phyloP scores from a whole-genome alignment of 2,797 vertebrate genomes.

The Micrastur ruficollis region DNA sequence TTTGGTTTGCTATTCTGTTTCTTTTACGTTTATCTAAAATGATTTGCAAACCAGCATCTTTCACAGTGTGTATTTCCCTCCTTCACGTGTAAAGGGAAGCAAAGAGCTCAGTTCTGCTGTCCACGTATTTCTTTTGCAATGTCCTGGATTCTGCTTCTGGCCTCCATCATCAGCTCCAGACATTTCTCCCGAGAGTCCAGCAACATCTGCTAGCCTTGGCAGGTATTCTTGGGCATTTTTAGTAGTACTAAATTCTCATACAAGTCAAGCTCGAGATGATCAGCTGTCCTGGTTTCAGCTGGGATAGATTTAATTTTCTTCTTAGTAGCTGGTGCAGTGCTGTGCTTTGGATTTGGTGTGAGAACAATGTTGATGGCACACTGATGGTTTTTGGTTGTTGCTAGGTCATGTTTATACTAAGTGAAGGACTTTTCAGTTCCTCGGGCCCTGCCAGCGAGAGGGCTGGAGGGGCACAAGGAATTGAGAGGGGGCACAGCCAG shows the following conservation, averaged over 20 bases:
- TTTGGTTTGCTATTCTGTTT: neutral
- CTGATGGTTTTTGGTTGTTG: no score
- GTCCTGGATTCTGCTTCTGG: neutral
- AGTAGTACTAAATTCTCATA: neutral
- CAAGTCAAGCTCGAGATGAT: neutral
- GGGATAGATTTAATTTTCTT: no score
- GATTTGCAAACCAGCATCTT: neutral
- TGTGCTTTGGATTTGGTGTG: no score
- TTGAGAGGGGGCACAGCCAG: no score
- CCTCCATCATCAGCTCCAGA: neutral
- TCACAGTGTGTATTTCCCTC: neutral
- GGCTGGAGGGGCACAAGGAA: no score
- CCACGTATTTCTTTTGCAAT: neutral
- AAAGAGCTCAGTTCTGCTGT: neutral
- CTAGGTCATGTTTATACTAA: no score
- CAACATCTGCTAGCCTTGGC: neutral
- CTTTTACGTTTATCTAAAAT: neutral
- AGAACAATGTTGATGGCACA: no score
- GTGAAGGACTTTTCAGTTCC: no score
- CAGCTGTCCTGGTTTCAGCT: neutral
- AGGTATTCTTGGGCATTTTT: neutral
- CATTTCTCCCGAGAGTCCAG: neutral
- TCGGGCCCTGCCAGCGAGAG: no score
- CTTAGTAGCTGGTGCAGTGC: no score
- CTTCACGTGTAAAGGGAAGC: neutral